A percentile compares a stretch with the other conserved stretches of the same genome.
Evolutionary conservation across 2,888 invertebrate genomes (phyloP).

Genomic region (Andrena dorsata): DNA sequence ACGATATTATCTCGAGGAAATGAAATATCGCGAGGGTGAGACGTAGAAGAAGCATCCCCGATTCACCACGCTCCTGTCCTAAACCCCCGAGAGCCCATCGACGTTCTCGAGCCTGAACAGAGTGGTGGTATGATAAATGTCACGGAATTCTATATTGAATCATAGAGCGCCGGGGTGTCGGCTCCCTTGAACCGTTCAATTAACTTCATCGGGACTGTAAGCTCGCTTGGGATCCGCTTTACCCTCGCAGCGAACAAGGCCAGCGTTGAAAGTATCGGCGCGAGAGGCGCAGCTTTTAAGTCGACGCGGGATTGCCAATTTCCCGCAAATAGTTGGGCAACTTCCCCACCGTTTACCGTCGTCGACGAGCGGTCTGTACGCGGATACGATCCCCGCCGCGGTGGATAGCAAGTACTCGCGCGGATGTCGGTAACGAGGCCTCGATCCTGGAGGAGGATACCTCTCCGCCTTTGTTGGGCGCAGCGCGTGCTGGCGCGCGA

Average conservation of each 20-base stretch:
- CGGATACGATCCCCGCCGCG: neutral
- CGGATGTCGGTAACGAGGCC: slow-evolving; percentile 41
- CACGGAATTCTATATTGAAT: neutral
- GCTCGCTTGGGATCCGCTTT: neutral
- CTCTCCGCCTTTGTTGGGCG: slow-evolving; percentile 32
- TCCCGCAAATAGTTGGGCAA: neutral
- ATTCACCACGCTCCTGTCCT: neutral
- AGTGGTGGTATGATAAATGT: neutral
- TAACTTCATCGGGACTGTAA: no score
- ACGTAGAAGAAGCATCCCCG: neutral
- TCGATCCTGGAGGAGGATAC: slow-evolving; percentile 36
- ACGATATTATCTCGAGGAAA: slow-evolving; percentile 10
- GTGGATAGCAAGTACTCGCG: neutral
- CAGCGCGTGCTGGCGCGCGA: neutral
- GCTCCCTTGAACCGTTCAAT: no score
- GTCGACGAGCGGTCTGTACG: neutral
- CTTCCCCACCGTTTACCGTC: slow-evolving; percentile 12
- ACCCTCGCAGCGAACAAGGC: neutral
- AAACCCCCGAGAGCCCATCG: neutral
- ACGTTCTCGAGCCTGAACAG: neutral
- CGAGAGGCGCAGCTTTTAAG: neutral
- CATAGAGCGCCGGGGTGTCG: neutral
- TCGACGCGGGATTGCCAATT: neutral
- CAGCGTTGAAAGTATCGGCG: neutral
- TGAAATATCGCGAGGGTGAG: neutral